Percentiles rank a stretch among this genome's conserved stretches.
phyloP scores from a whole-genome alignment of 2,113 vertebrate species.

The Prunella himalayana region DNA sequence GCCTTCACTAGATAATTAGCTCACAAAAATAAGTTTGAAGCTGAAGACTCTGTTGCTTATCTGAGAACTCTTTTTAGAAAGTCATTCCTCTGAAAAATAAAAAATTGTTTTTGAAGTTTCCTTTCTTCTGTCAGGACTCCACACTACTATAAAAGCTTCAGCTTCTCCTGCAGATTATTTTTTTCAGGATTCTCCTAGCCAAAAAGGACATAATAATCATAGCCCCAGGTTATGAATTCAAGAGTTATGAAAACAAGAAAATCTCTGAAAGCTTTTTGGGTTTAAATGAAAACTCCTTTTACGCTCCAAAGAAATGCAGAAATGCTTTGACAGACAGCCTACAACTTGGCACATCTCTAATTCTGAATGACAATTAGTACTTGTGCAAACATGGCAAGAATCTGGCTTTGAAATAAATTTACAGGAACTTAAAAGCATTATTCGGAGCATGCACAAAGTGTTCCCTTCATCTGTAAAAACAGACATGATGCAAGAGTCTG shows the following conservation, averaged over 20 bases:
- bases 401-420: not conserved
- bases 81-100: not conserved
- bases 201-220: not conserved
- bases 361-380: not conserved
- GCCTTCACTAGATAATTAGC: not conserved
- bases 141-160: not conserved
- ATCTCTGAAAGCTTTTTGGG: not conserved
- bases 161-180: not conserved
- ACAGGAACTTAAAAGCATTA: conserved; percentile 4
- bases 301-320: not conserved
- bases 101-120: not conserved
- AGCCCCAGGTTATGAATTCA: not conserved
- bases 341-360: not conserved
- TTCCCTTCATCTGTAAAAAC: conserved; percentile 36
- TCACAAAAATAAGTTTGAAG: not conserved
- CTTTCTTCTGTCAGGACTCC: not conserved
- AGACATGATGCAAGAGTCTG: conserved; percentile 40
- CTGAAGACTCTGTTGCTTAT: not conserved
- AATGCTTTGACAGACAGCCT: not conserved
- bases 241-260: not conserved
- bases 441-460: not conserved
- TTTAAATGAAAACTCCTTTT: conserved; percentile 17
- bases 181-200: not conserved
- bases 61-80: not conserved
- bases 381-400: conserved; percentile 12